These are phyloP conservation scores for Neoscelio sp. DNA, from an alignment of 2,888 invertebrate species.

Conservation along the genomic window DNA sequence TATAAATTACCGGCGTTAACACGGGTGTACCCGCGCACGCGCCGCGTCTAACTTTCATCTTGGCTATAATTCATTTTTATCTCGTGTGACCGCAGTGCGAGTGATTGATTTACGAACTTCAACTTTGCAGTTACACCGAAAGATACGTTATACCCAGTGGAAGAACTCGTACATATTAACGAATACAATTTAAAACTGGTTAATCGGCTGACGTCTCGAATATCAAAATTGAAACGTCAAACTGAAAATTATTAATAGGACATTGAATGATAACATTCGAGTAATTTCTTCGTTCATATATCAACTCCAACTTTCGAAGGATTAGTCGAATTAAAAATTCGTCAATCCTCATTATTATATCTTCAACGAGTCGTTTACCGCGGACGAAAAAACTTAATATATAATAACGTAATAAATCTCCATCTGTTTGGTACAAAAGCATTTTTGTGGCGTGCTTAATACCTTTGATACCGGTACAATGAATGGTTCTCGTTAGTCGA, in stretches of 20 bases:
- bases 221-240: too few relatives aligned
- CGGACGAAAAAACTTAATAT: neutral
- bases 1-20: too few relatives aligned
- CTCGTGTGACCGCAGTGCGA: neutral
- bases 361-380: neutral
- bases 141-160: too few relatives aligned
- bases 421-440: neutral
- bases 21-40: constrained; percentile 28
- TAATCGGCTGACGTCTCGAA: too few relatives aligned
- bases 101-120: constrained; percentile 23
- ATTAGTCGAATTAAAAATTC: constrained; percentile 20
- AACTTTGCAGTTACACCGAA: too few relatives aligned
- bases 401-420: constrained; percentile 8
- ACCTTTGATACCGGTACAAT: constrained; percentile 27
- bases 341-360: constrained; percentile 25
- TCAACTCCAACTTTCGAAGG: constrained; percentile 2
- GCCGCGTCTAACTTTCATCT: neutral
- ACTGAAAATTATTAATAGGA: too few relatives aligned
- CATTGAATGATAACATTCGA: too few relatives aligned
- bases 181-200: too few relatives aligned
- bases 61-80: neutral
- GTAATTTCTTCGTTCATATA: neutral
- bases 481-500: constrained; percentile 46
- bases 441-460: constrained; percentile 15
- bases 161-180: too few relatives aligned